Conservation (phyloP, 2,888 invertebrate species). For the Lasius platythorax region DNA sequence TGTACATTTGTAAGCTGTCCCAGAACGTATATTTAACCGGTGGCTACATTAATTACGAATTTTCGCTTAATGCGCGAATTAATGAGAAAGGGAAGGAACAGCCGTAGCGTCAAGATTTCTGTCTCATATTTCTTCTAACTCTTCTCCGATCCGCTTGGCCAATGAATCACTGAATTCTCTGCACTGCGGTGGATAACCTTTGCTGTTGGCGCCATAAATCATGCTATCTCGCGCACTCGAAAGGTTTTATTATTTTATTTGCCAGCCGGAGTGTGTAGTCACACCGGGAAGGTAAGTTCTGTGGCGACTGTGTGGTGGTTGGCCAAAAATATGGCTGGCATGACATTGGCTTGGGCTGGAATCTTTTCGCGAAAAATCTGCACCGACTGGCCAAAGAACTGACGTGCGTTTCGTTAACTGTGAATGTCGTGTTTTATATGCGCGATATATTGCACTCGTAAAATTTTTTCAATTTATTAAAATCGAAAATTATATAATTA, state of each 20-base stretch:
- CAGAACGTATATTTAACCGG: not conserved
- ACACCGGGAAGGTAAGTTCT: slow-evolving; percentile 44
- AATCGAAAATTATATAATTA: not conserved
- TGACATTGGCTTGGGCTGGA: slow-evolving; percentile 6
- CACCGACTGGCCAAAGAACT: not conserved
- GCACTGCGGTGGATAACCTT: slow-evolving; percentile 81
- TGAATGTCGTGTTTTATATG: not conserved
- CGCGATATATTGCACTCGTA: not conserved
- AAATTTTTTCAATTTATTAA: not conserved
- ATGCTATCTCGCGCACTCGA: slow-evolving; percentile 78
- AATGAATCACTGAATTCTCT: slow-evolving; percentile 83
- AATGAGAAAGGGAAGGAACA: slow-evolving; percentile 54
- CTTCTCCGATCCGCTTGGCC: slow-evolving; percentile 59
- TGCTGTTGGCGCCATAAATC: slow-evolving; percentile 83
- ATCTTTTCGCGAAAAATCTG: slow-evolving; percentile 34
- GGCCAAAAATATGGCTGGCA: slow-evolving; percentile 47
- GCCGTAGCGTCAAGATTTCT: slow-evolving; percentile 60
- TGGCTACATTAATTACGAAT: slow-evolving; percentile 36
- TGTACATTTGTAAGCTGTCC: slow-evolving; percentile 3
- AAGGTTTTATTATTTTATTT: slow-evolving; percentile 80
- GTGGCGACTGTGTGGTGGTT: slow-evolving; percentile 26
- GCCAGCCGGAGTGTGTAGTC: slow-evolving; percentile 55
- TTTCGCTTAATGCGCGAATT: slow-evolving; percentile 43
- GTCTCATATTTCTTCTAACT: slow-evolving; percentile 61
- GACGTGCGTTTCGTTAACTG: slow-evolving; percentile 24